phyloP scores from a whole-genome alignment of 37 sponge, comb jelly and placozoan species.

The Aplysina aerophoba region DNA sequence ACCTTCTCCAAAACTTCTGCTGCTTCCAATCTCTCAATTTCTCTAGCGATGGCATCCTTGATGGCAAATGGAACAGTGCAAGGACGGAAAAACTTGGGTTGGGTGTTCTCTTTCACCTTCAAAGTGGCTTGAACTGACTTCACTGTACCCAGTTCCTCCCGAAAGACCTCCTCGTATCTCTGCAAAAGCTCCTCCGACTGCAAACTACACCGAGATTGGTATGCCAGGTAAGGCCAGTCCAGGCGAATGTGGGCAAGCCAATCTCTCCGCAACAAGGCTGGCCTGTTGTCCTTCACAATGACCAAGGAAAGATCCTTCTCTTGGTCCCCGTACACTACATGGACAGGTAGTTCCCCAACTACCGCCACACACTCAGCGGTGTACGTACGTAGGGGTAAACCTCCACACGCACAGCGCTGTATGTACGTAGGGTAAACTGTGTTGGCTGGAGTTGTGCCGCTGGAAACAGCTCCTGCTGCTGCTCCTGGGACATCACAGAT shows the following conservation, averaged over 20 bases:
- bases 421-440: neutral
- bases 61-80: neutral
- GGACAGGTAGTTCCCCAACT: neutral
- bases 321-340: neutral
- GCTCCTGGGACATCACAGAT: neutral
- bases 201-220: neutral
- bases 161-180: neutral
- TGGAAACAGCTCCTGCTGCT: neutral
- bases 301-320: neutral
- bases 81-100: neutral
- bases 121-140: neutral
- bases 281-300: neutral
- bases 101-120: neutral
- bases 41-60: neutral
- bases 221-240: neutral
- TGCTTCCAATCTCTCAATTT: neutral
- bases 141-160: neutral
- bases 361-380: neutral
- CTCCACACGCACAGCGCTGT: neutral
- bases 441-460: neutral
- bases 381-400: neutral
- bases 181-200: neutral
- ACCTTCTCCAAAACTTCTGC: too few relatives aligned
- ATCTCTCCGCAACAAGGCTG: neutral
- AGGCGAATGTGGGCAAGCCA: neutral